Conservation (phyloP, 2,113 vertebrate species). For the Phalacrocorax pelagicus region DNA sequence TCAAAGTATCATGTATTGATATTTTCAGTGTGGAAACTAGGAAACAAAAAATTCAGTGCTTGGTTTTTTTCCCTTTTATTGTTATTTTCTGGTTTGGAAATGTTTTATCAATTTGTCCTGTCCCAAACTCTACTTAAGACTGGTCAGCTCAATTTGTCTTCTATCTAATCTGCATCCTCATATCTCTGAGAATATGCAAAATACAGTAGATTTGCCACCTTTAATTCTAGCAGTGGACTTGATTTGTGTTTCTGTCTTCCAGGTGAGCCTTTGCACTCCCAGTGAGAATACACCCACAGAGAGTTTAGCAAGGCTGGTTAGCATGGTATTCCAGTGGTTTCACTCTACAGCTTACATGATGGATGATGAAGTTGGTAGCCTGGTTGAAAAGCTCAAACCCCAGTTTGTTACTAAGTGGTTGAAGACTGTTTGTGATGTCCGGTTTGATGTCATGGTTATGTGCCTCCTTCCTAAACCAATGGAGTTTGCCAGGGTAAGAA, state of each 20-base stretch:
- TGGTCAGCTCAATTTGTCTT: background rate
- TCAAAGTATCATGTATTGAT: background rate
- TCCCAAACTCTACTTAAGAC: background rate
- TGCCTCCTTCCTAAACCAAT: slow-evolving; percentile 98
- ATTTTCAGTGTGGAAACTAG: background rate
- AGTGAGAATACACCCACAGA: slow-evolving; percentile 98
- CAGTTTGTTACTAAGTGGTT: slow-evolving; percentile 99
- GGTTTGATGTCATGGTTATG: slow-evolving; percentile 99
- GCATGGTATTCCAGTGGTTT: slow-evolving; percentile 99
- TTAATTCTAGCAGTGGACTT: background rate
- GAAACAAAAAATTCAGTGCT: background rate
- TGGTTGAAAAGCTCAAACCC: slow-evolving; percentile 98
- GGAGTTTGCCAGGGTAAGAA: slow-evolving; percentile 94
- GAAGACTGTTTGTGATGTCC: slow-evolving; percentile 96
- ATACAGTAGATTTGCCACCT: background rate
- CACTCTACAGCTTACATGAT: slow-evolving; percentile 99
- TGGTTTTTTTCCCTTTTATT: background rate
- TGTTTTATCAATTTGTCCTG: background rate
- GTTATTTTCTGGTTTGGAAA: background rate
- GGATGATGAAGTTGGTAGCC: slow-evolving; percentile 97
- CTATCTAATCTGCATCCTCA: background rate
- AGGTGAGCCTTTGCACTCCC: slow-evolving; percentile 98
- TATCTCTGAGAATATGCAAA: background rate
- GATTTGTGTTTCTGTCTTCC: slow-evolving; percentile 5
- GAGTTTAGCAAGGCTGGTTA: slow-evolving; percentile 94